Conservation (phyloP, 2,113 vertebrate species). For the Protobothrops mucrosquamatus region DNA sequence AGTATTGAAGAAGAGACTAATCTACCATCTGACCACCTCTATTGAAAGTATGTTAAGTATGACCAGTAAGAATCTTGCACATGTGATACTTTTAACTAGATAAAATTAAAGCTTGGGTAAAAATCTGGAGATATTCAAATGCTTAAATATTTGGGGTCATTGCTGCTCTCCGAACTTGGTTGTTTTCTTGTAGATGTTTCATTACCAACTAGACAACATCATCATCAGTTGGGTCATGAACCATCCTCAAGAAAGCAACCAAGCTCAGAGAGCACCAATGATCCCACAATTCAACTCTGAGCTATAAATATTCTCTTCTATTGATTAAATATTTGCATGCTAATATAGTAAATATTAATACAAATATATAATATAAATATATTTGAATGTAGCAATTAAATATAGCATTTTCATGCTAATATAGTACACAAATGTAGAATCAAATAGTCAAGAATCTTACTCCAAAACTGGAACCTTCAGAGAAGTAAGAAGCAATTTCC, state of each 20-base stretch:
- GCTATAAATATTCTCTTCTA: too few relatives aligned
- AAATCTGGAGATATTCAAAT: slow-evolving; percentile 18
- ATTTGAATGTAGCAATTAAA: too few relatives aligned
- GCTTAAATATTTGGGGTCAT: slow-evolving; percentile 20
- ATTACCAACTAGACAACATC: too few relatives aligned
- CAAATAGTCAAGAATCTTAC: not conserved
- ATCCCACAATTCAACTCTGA: too few relatives aligned
- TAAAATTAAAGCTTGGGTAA: not conserved
- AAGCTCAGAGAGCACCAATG: too few relatives aligned
- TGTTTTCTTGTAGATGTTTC: not conserved
- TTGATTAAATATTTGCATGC: too few relatives aligned
- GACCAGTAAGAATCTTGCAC: not conserved
- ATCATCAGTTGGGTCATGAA: too few relatives aligned
- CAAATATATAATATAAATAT: too few relatives aligned
- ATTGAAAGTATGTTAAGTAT: not conserved
- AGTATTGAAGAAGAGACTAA: not conserved
- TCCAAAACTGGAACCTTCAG: not conserved
- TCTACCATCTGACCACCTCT: not conserved
- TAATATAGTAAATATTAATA: too few relatives aligned
- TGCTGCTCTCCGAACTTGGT: not conserved
- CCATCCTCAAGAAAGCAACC: too few relatives aligned
- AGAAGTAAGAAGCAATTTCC: not conserved
- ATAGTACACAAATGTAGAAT: not conserved
- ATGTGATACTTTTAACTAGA: not conserved
- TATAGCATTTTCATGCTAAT: not conserved